Conservation (phyloP, 2,797 vertebrate species). For the Gastrophryne carolinensis region DNA sequence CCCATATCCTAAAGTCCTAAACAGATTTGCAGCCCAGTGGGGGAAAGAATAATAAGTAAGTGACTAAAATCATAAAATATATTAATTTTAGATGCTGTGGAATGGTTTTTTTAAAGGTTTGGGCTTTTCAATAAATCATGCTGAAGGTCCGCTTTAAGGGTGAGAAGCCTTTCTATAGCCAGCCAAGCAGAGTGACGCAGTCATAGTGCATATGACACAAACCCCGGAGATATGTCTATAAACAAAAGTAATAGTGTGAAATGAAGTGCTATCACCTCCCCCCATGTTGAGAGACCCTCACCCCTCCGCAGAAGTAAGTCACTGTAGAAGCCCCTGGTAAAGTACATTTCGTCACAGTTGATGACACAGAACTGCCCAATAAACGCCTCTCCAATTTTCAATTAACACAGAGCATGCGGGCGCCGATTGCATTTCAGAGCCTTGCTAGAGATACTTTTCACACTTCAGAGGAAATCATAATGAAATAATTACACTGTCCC, state of each 20-base stretch:
- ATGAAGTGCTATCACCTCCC: not conserved
- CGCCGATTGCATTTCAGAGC: slow-evolving; percentile 75
- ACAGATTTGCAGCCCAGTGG: no score
- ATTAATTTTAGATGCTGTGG: no score
- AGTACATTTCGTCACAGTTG: slow-evolving; percentile 74
- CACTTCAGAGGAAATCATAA: slow-evolving; percentile 80
- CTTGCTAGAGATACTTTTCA: slow-evolving; percentile 78
- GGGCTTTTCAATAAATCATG: no score
- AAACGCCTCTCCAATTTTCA: slow-evolving; percentile 76
- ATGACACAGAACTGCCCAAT: slow-evolving; percentile 69
- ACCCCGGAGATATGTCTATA: not conserved
- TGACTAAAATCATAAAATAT: no score
- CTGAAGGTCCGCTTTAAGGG: no score
- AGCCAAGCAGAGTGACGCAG: no score
- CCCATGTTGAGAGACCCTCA: not conserved
- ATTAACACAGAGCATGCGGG: slow-evolving; percentile 74
- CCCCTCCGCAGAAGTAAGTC: slow-evolving; percentile 54
- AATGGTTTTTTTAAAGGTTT: no score
- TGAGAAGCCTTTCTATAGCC: no score
- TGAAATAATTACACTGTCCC: slow-evolving; percentile 78
- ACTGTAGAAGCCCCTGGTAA: slow-evolving; percentile 61
- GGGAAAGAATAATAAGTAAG: no score
- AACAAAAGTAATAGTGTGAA: not conserved
- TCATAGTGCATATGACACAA: no score
- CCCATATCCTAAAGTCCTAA: no score